Base-by-base conservation (phyloP, 2,113 vertebrate species). In the Nothobranchius furzeri region DNA sequence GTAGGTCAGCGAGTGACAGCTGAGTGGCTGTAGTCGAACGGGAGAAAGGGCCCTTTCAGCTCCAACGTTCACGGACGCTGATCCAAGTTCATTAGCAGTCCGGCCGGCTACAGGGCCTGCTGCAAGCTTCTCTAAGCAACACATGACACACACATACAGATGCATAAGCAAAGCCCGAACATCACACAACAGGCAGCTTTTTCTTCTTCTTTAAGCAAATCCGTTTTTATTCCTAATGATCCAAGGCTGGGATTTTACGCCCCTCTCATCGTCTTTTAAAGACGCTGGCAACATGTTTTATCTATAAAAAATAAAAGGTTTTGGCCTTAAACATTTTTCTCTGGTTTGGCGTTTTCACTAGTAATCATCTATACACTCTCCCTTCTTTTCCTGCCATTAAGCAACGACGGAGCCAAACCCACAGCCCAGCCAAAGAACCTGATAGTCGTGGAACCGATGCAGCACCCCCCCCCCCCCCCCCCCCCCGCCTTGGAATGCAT, bases 81-180 rank as follows among this genome's bases (percentile, higher is more conserved):
- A 82, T 85, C 78, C 86, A 79, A 82, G 82, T 83, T 90, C 90
- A 93, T 93, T 92, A 92, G 88, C 90, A 93, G 91, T 92, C 92
- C 75, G 82, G 55, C 11, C 10, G 81, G 84, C 83, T 84, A 11
- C 78, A 40, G 46, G 62, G 60, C 66, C 73, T 56, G 80, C 74
- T 90, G 81, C 91, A 90, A 68, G 73, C 77, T 73, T 82, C 81
- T 76, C 62, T 64, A 1, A 63, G 76, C 77, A 15, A 81, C 83
- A 78, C 86, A 72, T 69, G 65, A 78, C 62, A 67, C 51, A 74
- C 47, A 75, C 68, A 68, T 62, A 73, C 70, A 78, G 77, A 77
- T 50, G 60, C 60, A 83, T 77, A 60, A 52, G 73, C 76, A 66
- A 30, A 70, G 62, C 69, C 55, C 53, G 50, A 82, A 59, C 75